Conservation (phyloP, 1,140 invertebrate genomes). For the Pogonomyrmex californicus region DNA sequence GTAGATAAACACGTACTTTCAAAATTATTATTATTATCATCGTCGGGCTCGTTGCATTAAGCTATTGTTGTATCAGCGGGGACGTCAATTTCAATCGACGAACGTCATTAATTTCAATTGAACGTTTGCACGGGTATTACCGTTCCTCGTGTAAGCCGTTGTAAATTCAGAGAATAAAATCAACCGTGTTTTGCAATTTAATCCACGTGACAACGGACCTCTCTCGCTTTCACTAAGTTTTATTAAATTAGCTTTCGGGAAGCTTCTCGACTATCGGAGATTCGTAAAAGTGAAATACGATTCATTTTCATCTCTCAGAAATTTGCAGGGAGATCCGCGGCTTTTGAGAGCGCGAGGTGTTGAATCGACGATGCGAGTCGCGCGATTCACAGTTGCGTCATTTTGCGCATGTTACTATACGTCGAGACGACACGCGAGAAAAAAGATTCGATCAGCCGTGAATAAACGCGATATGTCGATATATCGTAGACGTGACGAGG, state of each 20-base stretch:
- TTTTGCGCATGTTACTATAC: not conserved
- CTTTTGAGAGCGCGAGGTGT: not conserved
- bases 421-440: not conserved
- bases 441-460: not conserved
- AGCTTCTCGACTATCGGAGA: not conserved
- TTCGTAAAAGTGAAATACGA: not conserved
- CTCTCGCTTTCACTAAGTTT: not conserved
- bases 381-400: not conserved
- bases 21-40: constrained; percentile 28
- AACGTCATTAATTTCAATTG: constrained; percentile 37
- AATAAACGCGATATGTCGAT: constrained; percentile 14
- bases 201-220: not conserved
- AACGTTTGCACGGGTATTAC: constrained; percentile 6
- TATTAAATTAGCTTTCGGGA: not conserved
- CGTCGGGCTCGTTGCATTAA: constrained; percentile 1
- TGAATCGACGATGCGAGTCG: not conserved
- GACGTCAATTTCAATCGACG: constrained; percentile 30
- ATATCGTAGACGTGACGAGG: not conserved
- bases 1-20: not conserved
- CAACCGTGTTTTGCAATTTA: not conserved
- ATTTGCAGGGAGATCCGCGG: not conserved
- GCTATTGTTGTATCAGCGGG: not conserved
- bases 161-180: constrained; percentile 10
- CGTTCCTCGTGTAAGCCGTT: not conserved
- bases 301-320: not conserved